Base-by-base conservation (phyloP, 2,113 vertebrate genomes). In the Pseudorectes ferrugineus region DNA sequence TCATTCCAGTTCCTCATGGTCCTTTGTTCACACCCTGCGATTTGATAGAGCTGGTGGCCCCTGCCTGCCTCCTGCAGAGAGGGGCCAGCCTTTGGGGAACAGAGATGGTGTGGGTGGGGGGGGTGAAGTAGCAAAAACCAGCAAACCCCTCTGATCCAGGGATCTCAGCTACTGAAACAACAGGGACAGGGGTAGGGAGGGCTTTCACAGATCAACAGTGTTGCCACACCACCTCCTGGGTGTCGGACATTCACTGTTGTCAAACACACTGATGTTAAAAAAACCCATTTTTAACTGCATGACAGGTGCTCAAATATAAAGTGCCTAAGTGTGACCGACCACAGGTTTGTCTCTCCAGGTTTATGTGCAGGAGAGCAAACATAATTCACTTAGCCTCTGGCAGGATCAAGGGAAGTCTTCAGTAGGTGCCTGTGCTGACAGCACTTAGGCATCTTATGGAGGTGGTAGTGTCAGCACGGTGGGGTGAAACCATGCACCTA, bases 51-150 rank as follows among this genome's bases (percentile, higher is more conserved):
- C 67, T 2, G 0, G 33, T 0, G 2, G 75, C 35, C 70, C 67
- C 86, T 21, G 43, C 79, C 73, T 78, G 81, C 85, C 71, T 79
- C 63, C 77, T 40, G 70, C 48, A 51, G 90, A 67, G 85, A 75
- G 48, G 51, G 89, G 45, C 26, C 25, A 18, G 70, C 11, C 9
- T 54, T 38, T 43, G 70, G 52, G 48, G 48, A 40, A 4, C n/a
- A 57, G 61, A 24, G 45, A 5, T 19, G 31, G 45, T 17, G 29
- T 10, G 54, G 45, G 40, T 4, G 28, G 20, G 51, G 17, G 36
- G 57, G 21, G 12, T 23, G 12, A 3, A 3, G 24, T 31, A 38
- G 38, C 40, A 77, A 71, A 95, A 62, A 18, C 1, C 46, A 40
- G 54, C 55, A 36, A 85, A n/a, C 16, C n/a, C 58, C 40, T 74